Evolutionary conservation across 2,888 invertebrate genomes (phyloP), one percentile per base, ranked within the genome.

Genomic region (Amorpha juglandis): DNA sequence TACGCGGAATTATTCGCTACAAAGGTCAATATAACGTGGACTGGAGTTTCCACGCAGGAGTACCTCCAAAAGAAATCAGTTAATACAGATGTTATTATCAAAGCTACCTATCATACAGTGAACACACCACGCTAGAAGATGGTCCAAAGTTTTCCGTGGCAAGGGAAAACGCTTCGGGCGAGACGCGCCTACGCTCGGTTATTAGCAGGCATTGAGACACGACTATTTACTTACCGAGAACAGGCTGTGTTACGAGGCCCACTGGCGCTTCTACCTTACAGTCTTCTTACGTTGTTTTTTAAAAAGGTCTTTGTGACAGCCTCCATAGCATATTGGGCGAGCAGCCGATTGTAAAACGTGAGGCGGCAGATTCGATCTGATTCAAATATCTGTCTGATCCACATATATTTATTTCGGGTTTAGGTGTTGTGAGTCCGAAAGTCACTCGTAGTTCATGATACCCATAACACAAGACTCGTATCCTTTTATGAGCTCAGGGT

Each of bases 221-320:
- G 90, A 89, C 83, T 92, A 92, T 91, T 91, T 92, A 92, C 92
- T 92, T 89, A 92, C 77, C 72, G 76, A 73, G 81, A 74, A 77
- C 78, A 73, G 72, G 75, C 72, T 80, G 71, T 78, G 78, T 79
- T 68, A 80, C 78, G 76, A 77, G 78, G 78, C 83, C 85, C 80
- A 78, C 67, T 78, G 82, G 82, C 80, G 77, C 71, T 86, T 82
- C 42, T 64, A 19, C 58, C 58, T 58, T 42, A 19, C 42, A 58
- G 19, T 12, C 19, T 58, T 19, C 50, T 6, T 9, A 9, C 48
- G 16, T 8, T 19, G 8, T 16, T 50, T 50, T 50, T 8, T 48
- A 16, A 16, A 16, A 16, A 48, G n/a, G 42, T 42, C 8, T 42
- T n/a, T n/a, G n/a, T n/a, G n/a, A n/a, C n/a, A n/a, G n/a, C n/a